These are phyloP conservation scores for Ectropis grisescens DNA, from an alignment of 1,140 invertebrate genomes.

Conservation along the genomic window DNA sequence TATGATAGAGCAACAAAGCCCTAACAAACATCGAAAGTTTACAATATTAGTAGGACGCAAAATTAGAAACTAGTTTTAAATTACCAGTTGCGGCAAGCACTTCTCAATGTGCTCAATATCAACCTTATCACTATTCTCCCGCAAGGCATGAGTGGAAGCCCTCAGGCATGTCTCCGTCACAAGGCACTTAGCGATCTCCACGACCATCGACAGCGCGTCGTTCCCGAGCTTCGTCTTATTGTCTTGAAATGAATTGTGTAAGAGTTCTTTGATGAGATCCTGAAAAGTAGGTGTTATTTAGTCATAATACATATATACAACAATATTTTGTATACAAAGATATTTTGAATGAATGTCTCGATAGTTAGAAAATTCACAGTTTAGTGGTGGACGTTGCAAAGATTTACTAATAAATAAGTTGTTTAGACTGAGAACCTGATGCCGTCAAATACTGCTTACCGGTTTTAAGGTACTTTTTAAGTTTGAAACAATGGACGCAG, in stretches of 20 bases:
- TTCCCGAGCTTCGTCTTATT: constrained; percentile 45
- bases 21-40: too few relatives aligned
- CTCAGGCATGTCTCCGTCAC: constrained; percentile 65
- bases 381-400: too few relatives aligned
- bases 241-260: constrained; percentile 42
- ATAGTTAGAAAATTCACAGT: not conserved
- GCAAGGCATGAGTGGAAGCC: constrained; percentile 54
- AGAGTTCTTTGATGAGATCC: constrained; percentile 43
- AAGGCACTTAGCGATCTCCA: constrained; percentile 60
- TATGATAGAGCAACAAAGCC: too few relatives aligned
- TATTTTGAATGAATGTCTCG: not conserved
- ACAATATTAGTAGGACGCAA: too few relatives aligned
- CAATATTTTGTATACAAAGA: not conserved
- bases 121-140: constrained; percentile 49
- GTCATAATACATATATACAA: not conserved
- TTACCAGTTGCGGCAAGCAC: constrained; percentile 61
- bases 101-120: constrained; percentile 61
- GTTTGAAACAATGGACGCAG: constrained; percentile 30
- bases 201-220: constrained; percentile 45
- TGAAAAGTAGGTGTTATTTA: constrained; percentile 9
- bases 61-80: too few relatives aligned
- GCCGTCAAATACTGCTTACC: constrained; percentile 10
- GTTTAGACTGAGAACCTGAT: not conserved
- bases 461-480: constrained; percentile 35
- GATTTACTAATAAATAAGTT: not conserved